phyloP scores from a whole-genome alignment of 2,113 vertebrate genomes.

The Bos taurus region ARS-UCD2.0 NC_037335.1:45784501-45785000 shows the following conservation, averaged over 20 bases:
- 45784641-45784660: not conserved
- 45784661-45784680: not conserved
- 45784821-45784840: not conserved
- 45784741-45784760: not conserved
- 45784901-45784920: not conserved
- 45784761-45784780: not conserved
- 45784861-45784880: not conserved
- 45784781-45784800: not conserved
- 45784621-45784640: not conserved
- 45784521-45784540: not conserved
- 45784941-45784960: not conserved
- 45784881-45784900: not conserved
- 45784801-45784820: not conserved
- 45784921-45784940: not conserved
- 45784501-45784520: not conserved
- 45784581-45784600: not conserved
- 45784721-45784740: not conserved
- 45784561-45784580: not conserved
- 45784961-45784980: not conserved
- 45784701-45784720: not conserved
- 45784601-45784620: not conserved
- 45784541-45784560: not conserved
- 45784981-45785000: not conserved
- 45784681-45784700: not conserved
- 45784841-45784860: not conserved